Conservation (phyloP, 1,140 invertebrate species). For the Goniozus legneri region DNA sequence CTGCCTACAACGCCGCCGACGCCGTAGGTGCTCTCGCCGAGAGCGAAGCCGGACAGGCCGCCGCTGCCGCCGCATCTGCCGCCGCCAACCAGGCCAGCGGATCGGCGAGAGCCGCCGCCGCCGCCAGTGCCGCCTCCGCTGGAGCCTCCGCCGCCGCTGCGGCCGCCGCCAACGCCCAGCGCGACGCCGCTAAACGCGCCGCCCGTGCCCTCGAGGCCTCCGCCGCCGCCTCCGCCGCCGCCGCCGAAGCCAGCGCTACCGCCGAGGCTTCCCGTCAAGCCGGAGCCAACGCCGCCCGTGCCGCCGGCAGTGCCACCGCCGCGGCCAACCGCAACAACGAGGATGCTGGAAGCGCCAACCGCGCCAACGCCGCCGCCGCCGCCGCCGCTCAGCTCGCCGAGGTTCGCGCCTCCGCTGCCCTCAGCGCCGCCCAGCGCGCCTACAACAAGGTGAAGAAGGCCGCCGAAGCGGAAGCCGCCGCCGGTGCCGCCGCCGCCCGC, state of each 20-base stretch:
- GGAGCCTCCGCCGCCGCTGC: no score
- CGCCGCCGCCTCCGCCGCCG: no score
- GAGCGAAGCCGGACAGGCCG: neutral
- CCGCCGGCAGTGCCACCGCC: neutral
- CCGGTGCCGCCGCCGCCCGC: no score
- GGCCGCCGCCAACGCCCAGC: neutral
- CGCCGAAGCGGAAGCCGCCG: neutral
- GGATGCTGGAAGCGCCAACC: neutral
- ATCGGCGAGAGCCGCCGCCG: neutral
- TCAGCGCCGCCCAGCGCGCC: neutral
- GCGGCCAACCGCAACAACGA: neutral
- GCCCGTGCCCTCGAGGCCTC: neutral
- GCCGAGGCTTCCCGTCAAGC: neutral
- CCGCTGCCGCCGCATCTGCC: no score
- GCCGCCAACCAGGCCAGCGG: neutral
- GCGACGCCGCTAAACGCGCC: neutral
- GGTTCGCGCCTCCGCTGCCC: no score
- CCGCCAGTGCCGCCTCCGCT: neutral
- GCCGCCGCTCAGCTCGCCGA: no score
- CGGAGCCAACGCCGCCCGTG: neutral
- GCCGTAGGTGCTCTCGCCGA: neutral
- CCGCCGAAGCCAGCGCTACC: no score
- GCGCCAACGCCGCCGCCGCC: no score
- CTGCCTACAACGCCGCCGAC: neutral
- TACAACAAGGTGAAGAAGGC: neutral